These are phyloP conservation scores for Drosophila formosana DNA, from an alignment of 2,888 invertebrate genomes.

Conservation along the genomic window DNA sequence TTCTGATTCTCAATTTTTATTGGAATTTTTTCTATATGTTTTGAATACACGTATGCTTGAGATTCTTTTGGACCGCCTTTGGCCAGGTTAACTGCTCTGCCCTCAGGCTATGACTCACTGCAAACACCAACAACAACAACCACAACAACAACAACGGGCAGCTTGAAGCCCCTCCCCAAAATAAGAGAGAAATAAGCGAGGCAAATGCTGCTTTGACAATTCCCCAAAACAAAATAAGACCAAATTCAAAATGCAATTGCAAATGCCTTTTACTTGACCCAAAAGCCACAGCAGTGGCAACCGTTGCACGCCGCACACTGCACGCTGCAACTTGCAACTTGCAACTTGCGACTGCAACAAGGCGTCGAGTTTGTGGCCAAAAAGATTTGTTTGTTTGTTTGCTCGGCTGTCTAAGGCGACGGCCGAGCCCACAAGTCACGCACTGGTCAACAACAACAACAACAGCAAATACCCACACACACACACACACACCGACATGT, in stretches of 20 bases:
- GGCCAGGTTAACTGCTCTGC: conserved; percentile 10
- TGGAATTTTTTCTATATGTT: conserved; percentile 9
- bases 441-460: conserved; percentile 67
- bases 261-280: conserved; percentile 76
- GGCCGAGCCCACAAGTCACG: conserved; percentile 73
- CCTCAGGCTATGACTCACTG: conserved; percentile 23
- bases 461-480: conserved; percentile 50
- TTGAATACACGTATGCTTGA: not conserved
- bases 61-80: conserved; percentile 6
- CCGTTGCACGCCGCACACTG: conserved; percentile 10
- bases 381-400: conserved; percentile 11
- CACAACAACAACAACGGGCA: conserved; percentile 3
- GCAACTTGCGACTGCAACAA: conserved; percentile 50
- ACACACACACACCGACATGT: conserved; percentile 24
- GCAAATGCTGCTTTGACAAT: conserved; percentile 63
- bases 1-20: conserved; percentile 1
- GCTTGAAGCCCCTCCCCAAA: conserved; percentile 35
- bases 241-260: conserved; percentile 61
- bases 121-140: not conserved
- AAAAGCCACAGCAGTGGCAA: conserved; percentile 50
- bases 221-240: conserved; percentile 26
- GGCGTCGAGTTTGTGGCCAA: conserved; percentile 40
- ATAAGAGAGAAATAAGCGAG: conserved; percentile 8
- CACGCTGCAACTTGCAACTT: conserved; percentile 16
- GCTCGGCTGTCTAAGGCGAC: conserved; percentile 27